Percentiles rank a stretch among this genome's conserved stretches.
Conservation (phyloP, 2,888 invertebrate species). For the Achlya flavicornis region DNA sequence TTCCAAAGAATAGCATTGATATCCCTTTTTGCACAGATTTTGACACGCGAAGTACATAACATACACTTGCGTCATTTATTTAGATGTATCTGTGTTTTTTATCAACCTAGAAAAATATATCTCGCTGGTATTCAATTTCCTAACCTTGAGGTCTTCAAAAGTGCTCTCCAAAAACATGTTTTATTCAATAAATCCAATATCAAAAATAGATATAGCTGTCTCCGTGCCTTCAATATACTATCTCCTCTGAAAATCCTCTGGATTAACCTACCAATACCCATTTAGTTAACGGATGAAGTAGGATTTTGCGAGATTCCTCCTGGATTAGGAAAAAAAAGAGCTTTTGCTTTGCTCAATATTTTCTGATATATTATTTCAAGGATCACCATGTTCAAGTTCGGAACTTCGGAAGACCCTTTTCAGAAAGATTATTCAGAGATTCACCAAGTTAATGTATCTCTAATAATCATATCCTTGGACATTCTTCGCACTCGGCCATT, state of each 20-base stretch:
- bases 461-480: too few species aligned
- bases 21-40: too few species aligned
- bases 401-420: not conserved
- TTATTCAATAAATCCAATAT: not conserved
- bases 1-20: too few species aligned
- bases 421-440: not conserved
- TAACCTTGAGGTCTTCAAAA: not conserved
- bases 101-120: too few species aligned
- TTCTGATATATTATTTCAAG: not conserved
- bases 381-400: not conserved
- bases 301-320: slow-evolving; percentile 36
- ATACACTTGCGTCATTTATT: too few species aligned
- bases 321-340: slow-evolving; percentile 20
- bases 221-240: not conserved
- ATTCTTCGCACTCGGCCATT: too few species aligned
- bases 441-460: not conserved
- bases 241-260: not conserved
- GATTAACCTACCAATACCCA: slow-evolving; percentile 30
- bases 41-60: too few species aligned
- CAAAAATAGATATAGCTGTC: not conserved
- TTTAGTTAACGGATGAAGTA: slow-evolving; percentile 47
- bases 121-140: too few species aligned
- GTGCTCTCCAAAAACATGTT: too few species aligned
- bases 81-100: too few species aligned
- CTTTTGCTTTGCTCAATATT: not conserved